Evolutionary conservation across 35 echinoderm and acorn worm species (phyloP), one percentile per base, ranked within the genome.

Genomic region (Ophioderma brevispina): DNA sequence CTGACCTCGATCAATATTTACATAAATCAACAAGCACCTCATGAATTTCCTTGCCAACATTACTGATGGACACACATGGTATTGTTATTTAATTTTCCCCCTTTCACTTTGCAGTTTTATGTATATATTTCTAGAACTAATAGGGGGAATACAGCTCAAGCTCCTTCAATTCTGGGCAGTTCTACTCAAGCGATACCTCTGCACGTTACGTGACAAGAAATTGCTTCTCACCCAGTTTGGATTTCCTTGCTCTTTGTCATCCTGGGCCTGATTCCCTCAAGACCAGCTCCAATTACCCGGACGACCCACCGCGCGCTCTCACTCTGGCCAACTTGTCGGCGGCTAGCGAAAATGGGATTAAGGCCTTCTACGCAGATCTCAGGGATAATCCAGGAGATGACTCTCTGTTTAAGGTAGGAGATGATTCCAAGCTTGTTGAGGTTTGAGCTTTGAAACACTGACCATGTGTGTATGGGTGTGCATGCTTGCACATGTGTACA

Each of bases 111-210:
- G n/a, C n/a, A n/a, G n/a, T n/a, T n/a, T n/a, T n/a, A n/a, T n/a
- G n/a, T n/a, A n/a, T n/a, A n/a, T n/a, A n/a, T n/a, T n/a, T n/a
- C n/a, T n/a, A 96, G 94, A 96, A 25, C 77, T 92, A 11, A 34
- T 92, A 30, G 77, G 79, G 37, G 97, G 97, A 8, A 34, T 93
- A 13, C 35, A 39, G 18, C 76, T 99, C 37, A 95, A 95, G 78
- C 28, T 92, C 40, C 85, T 80, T 35, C 97, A 99, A 91, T 99
- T 93, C 75, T 87, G 86, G n/a, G 97, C 97, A 18, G 91, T 99
- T 63, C 95, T 95, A 38, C 63, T 95, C 35, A 99, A 99, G 94
- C 86, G 94, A 8, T 89, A 95, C 35, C 84, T 93, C 23, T 95
- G 89, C 70, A 79, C 90, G 14, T 78, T 85, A n/a, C 87, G 93